These are phyloP conservation scores for Micrasema longulum DNA, from an alignment of 1,140 invertebrate species.

Conservation along the genomic window DNA sequence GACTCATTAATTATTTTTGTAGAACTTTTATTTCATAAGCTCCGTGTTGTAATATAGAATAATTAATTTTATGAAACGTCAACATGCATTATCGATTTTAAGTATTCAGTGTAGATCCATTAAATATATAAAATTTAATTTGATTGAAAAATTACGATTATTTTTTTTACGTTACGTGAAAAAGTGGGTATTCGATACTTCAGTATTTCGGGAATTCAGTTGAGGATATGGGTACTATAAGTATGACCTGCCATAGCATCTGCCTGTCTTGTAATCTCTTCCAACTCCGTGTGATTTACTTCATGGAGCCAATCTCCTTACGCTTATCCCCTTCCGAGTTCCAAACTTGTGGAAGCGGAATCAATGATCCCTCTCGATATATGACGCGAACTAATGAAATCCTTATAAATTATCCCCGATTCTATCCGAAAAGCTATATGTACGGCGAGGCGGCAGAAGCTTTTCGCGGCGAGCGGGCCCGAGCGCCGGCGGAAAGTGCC, in stretches of 20 bases:
- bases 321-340: conserved; percentile 32
- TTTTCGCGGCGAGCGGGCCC: conserved; percentile 11
- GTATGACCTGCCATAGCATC: background rate
- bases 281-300: conserved; percentile 29
- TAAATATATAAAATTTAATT: background rate
- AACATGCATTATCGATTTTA: background rate
- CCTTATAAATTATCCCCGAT: conserved; percentile 35
- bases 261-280: conserved; percentile 17
- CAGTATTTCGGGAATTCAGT: background rate
- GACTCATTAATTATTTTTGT: background rate
- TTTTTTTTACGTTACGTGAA: background rate
- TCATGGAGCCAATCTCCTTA: conserved; percentile 16
- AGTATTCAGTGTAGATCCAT: background rate
- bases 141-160: background rate
- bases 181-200: background rate
- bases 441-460: conserved; percentile 7
- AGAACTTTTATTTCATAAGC: background rate
- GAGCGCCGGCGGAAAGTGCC: conserved; percentile 33
- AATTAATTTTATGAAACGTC: background rate
- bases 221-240: background rate
- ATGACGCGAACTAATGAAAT: conserved; percentile 39
- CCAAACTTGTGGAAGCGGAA: conserved; percentile 32
- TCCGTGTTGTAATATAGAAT: background rate
- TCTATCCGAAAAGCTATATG: conserved; percentile 30
- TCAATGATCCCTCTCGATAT: conserved; percentile 36